Conservation (phyloP, 2,113 vertebrate genomes). For the Montifringilla adamsi region DNA sequence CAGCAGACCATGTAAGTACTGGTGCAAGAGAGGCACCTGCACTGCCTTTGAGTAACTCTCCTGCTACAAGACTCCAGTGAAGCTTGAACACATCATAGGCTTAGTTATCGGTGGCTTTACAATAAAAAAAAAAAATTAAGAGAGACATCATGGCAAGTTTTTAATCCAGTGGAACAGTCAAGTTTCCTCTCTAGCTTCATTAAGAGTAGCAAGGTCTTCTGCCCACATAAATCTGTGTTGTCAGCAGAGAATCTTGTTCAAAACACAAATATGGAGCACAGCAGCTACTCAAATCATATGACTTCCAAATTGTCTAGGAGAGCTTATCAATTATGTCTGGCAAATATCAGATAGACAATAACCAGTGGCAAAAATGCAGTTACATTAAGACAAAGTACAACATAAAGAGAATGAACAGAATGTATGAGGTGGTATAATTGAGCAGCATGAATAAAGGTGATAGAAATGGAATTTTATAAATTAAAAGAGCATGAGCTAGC, state of each 20-base stretch:
- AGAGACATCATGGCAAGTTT: neutral
- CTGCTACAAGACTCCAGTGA: neutral
- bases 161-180: neutral
- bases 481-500: neutral
- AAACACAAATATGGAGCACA: neutral
- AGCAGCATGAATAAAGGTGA: neutral
- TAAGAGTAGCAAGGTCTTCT: neutral
- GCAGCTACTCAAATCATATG: neutral
- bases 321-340: neutral
- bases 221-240: neutral
- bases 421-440: neutral
- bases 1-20: neutral
- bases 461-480: constrained; percentile 9
- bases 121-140: too few species aligned
- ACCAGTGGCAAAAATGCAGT: neutral
- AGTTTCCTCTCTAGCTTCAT: neutral
- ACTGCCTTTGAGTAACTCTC: neutral
- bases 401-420: neutral
- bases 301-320: neutral
- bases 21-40: neutral
- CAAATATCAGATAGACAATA: neutral
- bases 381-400: neutral
- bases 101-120: neutral
- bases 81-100: neutral
- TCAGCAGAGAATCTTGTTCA: neutral